Base-by-base conservation (phyloP, 2,888 invertebrate species). In the Rosalia funebris region DNA sequence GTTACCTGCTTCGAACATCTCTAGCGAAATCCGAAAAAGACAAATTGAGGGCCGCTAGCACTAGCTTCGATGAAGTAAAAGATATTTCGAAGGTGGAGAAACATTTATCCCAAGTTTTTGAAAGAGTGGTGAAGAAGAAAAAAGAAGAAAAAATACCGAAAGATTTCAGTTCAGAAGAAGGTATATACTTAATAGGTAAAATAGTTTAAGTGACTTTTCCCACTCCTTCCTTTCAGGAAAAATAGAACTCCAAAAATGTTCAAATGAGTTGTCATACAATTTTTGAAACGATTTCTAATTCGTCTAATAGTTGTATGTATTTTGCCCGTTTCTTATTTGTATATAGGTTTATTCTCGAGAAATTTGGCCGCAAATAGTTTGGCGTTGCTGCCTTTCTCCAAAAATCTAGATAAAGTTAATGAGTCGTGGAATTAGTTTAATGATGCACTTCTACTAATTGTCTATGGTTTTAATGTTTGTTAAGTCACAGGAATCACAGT, bases 21-120 rank as follows among this genome's bases (percentile, higher is more conserved):
- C 82, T 88, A 16, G 86, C 88, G 42, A 90, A 88, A 77, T 84
- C 86, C 0, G 86, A 88, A 57, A 89, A 89, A 70, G 88, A 88
- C 70, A 86, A 84, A 70, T 82, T 87, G 68, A 84, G 86, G 66
- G 77, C 86, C 20, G 83, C 86, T 1, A 82, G 86, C 1, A 81
- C 85, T 0, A 82, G 82, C 63, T 76, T 79, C 50, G 81, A 81
- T 36, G 77, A 79, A 72, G 66, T 82, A 1, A 79, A 76, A 57
- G 81, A 81, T 70, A 66, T 79, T 4, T 53, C 68, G 0, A 81
- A 79, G 70, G 63, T 82, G 15, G 78, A 81, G 57, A 81, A 81
- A 69, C 80, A 80, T 68, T 68, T 81, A n/a, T 60, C 58, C 1
- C 77, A 76, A 56, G 78, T 81, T 37, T 65, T 81, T n/a, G 82